Conservation (phyloP, 2,113 vertebrate species). For the Andinoacara biseriatus region DNA sequence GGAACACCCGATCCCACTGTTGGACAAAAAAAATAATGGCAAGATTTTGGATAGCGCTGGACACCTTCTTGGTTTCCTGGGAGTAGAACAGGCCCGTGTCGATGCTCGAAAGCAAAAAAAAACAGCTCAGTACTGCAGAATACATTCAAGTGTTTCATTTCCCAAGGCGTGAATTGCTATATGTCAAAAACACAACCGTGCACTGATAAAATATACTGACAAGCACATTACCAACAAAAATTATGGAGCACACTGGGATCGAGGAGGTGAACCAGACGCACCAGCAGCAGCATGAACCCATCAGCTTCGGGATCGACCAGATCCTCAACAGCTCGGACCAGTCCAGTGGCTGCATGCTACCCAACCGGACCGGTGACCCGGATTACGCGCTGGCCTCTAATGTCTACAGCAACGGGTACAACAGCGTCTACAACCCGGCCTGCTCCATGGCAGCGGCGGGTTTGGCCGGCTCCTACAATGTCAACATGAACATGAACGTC, state of each 20-base stretch:
- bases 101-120: conserved; percentile 42
- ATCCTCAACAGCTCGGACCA: conserved; percentile 89
- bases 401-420: conserved; percentile 84
- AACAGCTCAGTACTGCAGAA: conserved; percentile 3
- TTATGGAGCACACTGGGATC: conserved; percentile 88
- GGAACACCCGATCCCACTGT: conserved; percentile 41
- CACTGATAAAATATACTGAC: conserved; percentile 18
- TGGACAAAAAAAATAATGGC: conserved; percentile 66
- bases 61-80: conserved; percentile 55
- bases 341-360: conserved; percentile 82
- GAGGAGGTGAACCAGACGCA: conserved; percentile 84
- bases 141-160: conserved; percentile 28
- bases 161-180: conserved; percentile 7
- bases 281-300: conserved; percentile 88
- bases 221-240: background rate
- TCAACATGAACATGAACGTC: conserved; percentile 90
- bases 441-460: conserved; percentile 84
- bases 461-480: conserved; percentile 83
- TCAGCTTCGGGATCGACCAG: conserved; percentile 93
- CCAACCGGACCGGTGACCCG: conserved; percentile 80
- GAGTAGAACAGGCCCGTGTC: conserved; percentile 65
- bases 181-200: conserved; percentile 14
- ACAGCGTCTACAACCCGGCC: conserved; percentile 84
- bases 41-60: conserved; percentile 61
- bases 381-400: conserved; percentile 83